Conservation (phyloP, 1,140 invertebrate species). For the Diorhabda carinulata region DNA sequence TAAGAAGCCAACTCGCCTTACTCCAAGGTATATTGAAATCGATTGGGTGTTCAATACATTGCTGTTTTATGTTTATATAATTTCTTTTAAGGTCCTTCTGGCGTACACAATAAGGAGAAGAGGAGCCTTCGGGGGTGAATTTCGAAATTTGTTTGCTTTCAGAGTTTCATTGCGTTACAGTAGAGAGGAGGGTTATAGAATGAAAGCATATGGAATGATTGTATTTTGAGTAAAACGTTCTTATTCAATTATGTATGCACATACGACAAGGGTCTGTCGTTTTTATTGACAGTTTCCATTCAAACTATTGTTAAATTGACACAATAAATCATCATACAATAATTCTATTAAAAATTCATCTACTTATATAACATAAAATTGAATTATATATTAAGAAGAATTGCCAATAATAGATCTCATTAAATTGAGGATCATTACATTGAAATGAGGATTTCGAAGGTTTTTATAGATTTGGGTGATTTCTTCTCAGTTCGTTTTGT, state of each 20-base stretch:
- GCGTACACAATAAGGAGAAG: background rate
- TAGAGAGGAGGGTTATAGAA: background rate
- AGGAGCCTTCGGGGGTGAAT: background rate
- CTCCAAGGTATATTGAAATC: slow-evolving; percentile 33
- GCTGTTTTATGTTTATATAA: slow-evolving; percentile 35
- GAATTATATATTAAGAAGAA: too few species aligned
- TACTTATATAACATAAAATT: too few species aligned
- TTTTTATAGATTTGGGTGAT: too few species aligned
- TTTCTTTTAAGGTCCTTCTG: slow-evolving; percentile 23
- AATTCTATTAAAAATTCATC: too few species aligned
- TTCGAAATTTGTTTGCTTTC: slow-evolving; percentile 1
- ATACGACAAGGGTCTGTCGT: background rate
- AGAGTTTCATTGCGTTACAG: background rate
- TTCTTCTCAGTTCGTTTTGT: too few species aligned
- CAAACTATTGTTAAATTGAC: too few species aligned
- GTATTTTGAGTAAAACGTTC: background rate
- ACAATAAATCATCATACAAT: too few species aligned
- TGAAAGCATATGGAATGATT: background rate
- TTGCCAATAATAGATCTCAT: too few species aligned
- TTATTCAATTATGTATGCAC: background rate
- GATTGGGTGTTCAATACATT: slow-evolving; percentile 32
- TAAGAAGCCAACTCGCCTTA: slow-evolving; percentile 27
- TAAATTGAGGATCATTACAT: too few species aligned
- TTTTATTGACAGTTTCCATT: too few species aligned
- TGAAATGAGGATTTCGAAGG: too few species aligned